Conservation (phyloP, 1,140 invertebrate genomes). For the Ephestia elutella region DNA sequence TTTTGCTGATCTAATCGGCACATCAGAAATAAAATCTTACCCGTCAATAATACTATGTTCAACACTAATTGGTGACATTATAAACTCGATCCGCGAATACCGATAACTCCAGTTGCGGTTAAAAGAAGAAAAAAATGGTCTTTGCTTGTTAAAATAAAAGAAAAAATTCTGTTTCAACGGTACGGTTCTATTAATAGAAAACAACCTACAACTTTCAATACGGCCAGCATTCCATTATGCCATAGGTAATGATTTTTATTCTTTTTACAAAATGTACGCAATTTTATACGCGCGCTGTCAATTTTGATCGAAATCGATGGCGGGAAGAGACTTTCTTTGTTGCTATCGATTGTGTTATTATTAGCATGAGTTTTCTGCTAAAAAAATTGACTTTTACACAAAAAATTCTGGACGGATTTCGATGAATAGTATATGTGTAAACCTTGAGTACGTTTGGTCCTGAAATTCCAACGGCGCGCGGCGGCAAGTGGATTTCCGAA, state of each 20-base stretch:
- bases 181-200: background rate
- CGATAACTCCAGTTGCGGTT: background rate
- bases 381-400: too few species aligned
- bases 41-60: background rate
- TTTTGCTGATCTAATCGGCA: background rate
- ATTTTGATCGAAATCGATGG: background rate
- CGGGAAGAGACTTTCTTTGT: background rate
- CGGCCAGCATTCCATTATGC: background rate
- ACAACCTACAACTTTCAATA: background rate
- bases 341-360: background rate
- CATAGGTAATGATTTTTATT: background rate
- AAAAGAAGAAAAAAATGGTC: background rate
- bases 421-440: too few species aligned
- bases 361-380: too few species aligned
- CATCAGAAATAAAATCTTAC: background rate
- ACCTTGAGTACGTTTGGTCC: too few species aligned
- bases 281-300: background rate
- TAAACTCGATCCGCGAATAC: background rate
- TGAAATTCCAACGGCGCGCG: too few species aligned
- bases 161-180: background rate
- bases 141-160: background rate
- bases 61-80: conserved; percentile 1
- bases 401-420: too few species aligned
- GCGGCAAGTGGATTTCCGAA: too few species aligned
- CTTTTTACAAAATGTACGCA: background rate